Base-by-base conservation (phyloP, 1,140 invertebrate species). In the Zaprionus ghesquierei region DNA sequence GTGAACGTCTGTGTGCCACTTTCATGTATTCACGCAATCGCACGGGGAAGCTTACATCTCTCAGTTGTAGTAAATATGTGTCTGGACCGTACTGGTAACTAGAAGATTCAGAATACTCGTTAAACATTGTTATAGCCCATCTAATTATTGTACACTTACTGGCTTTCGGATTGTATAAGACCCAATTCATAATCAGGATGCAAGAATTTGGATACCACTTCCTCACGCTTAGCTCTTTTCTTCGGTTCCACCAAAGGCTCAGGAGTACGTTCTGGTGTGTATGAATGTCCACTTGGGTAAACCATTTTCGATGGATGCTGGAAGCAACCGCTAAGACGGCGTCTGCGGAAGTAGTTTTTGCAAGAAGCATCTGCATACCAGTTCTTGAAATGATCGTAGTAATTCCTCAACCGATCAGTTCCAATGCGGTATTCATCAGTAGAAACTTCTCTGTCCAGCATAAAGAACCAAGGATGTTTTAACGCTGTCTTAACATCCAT, bases 11-110 rank as follows among this genome's bases (percentile, higher is more conserved):
- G 49, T 95, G 95, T 0, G 97, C 97, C 2, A 97, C 96, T 93
- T 98, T 97, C 96, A 98, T 97, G 90, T 98, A 98, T 92, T 98
- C 96, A 50, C 97, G 94, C 33, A 98, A 93, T 54, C 98, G 94
- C 13, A 97, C 95, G 1, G 98, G 98, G 93, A 99, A 99, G 91
- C 96, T 96, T 0, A 97, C 96, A 92, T 99, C 98, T 33, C 98
- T 94, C 13, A 98, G 92, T 92, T 99, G 98, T 5, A 99, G 93
- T 2, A 99, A 93, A 92, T 99, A 98, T 0, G 98, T 99, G 90
- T 99, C 98, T 0, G 98, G 98, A 1, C 98, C 98, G 93, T 97
- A 96, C 93, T 98, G 97, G 92, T 98, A 98, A 86, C 97, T 98
- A 86, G 0, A 27, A 10, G 31, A 33, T 6, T 38, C n/a, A 13